Base-by-base conservation (phyloP, 2,797 vertebrate species). In the Halcyon chelicuti region DNA sequence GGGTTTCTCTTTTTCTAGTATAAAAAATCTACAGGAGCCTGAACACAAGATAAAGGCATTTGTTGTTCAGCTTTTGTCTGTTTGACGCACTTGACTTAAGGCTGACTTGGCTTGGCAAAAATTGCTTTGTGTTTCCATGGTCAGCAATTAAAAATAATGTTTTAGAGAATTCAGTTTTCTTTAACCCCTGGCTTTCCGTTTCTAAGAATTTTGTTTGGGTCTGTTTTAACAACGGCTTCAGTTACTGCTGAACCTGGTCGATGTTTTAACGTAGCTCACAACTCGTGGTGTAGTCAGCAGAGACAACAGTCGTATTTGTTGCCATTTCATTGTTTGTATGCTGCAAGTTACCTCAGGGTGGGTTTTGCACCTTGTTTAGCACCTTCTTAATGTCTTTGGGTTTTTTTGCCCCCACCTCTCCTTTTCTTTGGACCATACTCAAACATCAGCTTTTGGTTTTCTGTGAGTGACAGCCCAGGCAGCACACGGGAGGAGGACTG, bases 341-440 rank as follows among this genome's bases (percentile, higher is more conserved):
- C 92, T 85, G 78, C 92, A 96, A 63, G 68, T 94, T 96, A 93
- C 94, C 95, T 97, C 96, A 97, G 95, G 94, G 81, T 96, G 92
- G 60, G 81, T 42, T 95, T 93, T 93, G 54, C 88, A 95, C 88
- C 84, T 90, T 88, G 61, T 89, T 94, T 94, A 88, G 92, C 94
- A 95, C 92, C 86, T 96, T 97, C 62, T 91, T 67, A 42, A 87
- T 51, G 54, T 88, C n/a, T 35, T 31, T 47, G 17, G 20, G 13
- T 58, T 14, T 12, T 10, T 62, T 31, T 31, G 11, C 6, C 5
- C 2, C 1, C 15, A 10, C 8, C 7, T 5, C 14, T 5, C 3
- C 20, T 80, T 67, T 82, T 62, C 57, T 90, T 91, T 76, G 91
- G 63, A 58, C 83, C 57, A 3, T 68, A 62, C 67, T 84, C 42